phyloP scores from a whole-genome alignment of 2,888 invertebrate genomes.

The Heteromurus nitidus region DNA sequence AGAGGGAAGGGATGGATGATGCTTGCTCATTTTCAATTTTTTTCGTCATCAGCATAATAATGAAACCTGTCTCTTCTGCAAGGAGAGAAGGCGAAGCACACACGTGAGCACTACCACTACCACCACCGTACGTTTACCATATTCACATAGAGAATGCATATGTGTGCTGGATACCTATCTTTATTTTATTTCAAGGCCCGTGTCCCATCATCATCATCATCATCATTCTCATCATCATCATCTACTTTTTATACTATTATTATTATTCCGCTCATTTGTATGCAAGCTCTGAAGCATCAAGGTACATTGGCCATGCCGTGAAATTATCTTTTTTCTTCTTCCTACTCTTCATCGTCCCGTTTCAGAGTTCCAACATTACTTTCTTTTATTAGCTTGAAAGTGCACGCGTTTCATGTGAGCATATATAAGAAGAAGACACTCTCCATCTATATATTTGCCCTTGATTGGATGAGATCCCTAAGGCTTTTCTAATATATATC shows the following conservation, averaged over 20 bases:
- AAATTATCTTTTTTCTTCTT: constrained; percentile 15
- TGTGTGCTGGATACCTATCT: not conserved
- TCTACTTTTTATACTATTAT: constrained; percentile 17
- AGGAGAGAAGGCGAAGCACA: too few species aligned
- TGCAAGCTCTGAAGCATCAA: not conserved
- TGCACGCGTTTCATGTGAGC: too few species aligned
- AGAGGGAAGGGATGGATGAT: not conserved
- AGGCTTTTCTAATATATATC: not conserved
- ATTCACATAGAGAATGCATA: not conserved
- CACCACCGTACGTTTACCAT: too few species aligned
- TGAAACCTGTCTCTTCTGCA: constrained; percentile 17
- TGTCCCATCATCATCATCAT: constrained; percentile 5
- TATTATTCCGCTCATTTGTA: constrained; percentile 22
- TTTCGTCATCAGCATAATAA: constrained; percentile 34
- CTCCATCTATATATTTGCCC: too few species aligned
- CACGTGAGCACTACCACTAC: constrained; percentile 1
- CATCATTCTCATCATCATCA: constrained; percentile 8
- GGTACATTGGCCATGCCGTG: constrained; percentile 18
- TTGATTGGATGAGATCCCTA: constrained; percentile 15
- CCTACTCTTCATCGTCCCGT: too few species aligned
- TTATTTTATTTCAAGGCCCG: not conserved
- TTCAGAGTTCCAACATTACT: too few species aligned
- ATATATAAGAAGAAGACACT: too few species aligned
- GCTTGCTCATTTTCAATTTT: constrained; percentile 29
- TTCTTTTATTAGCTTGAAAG: too few species aligned